Evolutionary conservation across 2,113 vertebrate genomes (phyloP).

Genomic region (Daphoenositta chrysoptera): DNA sequence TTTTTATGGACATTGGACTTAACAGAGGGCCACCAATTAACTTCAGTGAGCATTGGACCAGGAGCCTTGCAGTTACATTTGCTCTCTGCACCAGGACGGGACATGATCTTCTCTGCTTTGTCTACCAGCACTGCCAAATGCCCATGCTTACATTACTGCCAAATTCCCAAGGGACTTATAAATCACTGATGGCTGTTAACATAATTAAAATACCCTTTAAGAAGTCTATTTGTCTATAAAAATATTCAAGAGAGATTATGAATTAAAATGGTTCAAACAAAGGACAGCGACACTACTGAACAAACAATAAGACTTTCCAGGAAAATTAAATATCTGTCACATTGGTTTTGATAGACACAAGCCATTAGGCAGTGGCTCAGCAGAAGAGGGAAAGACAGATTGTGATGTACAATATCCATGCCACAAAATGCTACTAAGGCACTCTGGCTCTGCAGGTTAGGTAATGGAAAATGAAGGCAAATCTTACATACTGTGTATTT

Average conservation of each 20-base stretch:
- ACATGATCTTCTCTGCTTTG: background rate
- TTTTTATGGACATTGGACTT: background rate
- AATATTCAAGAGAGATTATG: background rate
- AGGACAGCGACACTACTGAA: background rate
- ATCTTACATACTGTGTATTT: background rate
- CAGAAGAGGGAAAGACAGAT: constrained; percentile 51
- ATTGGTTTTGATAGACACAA: background rate
- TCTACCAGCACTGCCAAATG: background rate
- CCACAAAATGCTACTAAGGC: background rate
- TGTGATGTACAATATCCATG: background rate
- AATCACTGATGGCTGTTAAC: background rate
- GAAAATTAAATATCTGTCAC: constrained; percentile 31
- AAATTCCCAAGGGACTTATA: background rate
- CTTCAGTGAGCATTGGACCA: background rate
- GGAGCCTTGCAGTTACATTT: background rate
- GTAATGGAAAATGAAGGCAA: background rate
- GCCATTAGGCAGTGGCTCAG: constrained; percentile 31
- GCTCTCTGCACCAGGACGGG: background rate
- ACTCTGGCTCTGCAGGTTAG: background rate
- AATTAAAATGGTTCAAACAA: background rate
- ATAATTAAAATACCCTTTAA: background rate
- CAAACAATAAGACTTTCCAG: constrained; percentile 26
- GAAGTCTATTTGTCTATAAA: background rate
- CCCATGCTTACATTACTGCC: background rate
- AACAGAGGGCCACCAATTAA: background rate